Conservation (phyloP, 2,888 invertebrate species). For the Lasioglossum oenotherae region DNA sequence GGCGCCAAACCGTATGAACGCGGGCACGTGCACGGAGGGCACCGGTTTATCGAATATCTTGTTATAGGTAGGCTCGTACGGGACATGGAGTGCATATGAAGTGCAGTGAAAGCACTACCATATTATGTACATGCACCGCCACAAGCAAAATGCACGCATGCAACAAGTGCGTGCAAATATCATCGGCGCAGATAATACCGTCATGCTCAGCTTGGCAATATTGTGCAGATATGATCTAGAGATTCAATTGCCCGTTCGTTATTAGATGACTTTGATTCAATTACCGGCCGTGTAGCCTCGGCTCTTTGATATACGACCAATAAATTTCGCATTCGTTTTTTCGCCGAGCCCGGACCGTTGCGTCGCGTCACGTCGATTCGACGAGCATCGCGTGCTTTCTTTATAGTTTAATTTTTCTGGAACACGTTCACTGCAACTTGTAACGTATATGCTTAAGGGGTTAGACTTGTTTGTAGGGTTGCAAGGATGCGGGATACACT, state of each 20-base stretch:
- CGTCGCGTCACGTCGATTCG: background rate
- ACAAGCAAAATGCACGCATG: slow-evolving; percentile 80
- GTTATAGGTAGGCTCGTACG: slow-evolving; percentile 80
- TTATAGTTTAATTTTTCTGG: background rate
- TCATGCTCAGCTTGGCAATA: slow-evolving; percentile 82
- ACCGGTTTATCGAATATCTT: slow-evolving; percentile 79
- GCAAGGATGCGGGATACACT: too few relatives aligned
- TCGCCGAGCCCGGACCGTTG: background rate
- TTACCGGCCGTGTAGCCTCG: slow-evolving; percentile 45
- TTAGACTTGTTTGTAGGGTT: too few relatives aligned
- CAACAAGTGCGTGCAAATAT: slow-evolving; percentile 84
- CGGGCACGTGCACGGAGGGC: slow-evolving; percentile 70
- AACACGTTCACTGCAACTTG: background rate
- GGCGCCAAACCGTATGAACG: slow-evolving; percentile 73
- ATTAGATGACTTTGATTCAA: slow-evolving; percentile 74
- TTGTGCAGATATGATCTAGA: slow-evolving; percentile 74
- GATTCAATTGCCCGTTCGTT: slow-evolving; percentile 79
- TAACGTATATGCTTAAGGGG: too few relatives aligned
- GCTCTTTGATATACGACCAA: slow-evolving; percentile 43
- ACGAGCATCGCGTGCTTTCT: background rate
- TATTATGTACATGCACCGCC: slow-evolving; percentile 79
- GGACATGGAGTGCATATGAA: slow-evolving; percentile 83
- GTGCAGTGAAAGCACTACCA: slow-evolving; percentile 81
- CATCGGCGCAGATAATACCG: slow-evolving; percentile 81
- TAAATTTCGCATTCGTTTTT: slow-evolving; percentile 32